Evolutionary conservation across 2,113 vertebrate genomes (phyloP).

Genomic region (Forbesichthys agassizii): DNA sequence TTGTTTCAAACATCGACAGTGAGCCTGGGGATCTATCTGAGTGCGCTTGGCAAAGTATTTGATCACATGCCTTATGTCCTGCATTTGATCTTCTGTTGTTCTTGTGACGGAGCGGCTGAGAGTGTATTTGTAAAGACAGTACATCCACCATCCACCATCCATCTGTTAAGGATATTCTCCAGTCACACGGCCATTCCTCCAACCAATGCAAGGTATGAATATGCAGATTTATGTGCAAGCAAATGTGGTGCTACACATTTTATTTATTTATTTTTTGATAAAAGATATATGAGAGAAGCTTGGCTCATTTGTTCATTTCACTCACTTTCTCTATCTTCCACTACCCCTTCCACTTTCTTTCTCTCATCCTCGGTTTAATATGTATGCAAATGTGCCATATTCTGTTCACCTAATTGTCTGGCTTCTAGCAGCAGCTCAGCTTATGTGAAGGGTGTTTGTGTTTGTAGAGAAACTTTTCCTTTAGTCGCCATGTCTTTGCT

Average conservation of each 20-base stretch:
- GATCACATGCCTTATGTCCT: no score
- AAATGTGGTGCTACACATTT: constrained; percentile 50
- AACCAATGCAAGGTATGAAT: constrained; percentile 32
- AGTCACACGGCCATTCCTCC: constrained; percentile 3
- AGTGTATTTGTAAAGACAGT: not conserved
- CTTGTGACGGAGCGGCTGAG: no score
- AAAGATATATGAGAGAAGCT: constrained; percentile 57
- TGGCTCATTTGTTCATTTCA: constrained; percentile 49
- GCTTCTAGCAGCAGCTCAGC: constrained; percentile 52
- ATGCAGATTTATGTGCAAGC: constrained; percentile 59
- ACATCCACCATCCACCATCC: not conserved
- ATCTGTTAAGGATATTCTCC: not conserved
- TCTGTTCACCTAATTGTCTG: constrained; percentile 62
- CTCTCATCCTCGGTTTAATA: constrained; percentile 64
- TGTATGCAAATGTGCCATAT: constrained; percentile 65
- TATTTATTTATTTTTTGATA: constrained; percentile 43
- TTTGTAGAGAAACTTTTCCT: constrained; percentile 11
- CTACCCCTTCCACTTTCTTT: constrained; percentile 25
- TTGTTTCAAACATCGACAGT: no score
- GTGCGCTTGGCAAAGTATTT: no score
- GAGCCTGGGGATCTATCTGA: no score
- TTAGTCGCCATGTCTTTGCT: not conserved
- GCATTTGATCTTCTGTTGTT: no score
- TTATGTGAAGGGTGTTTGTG: constrained; percentile 50
- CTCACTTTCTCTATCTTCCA: constrained; percentile 34